Base-by-base conservation (phyloP, 2,113 vertebrate species). In the Eclectus roratus region DNA sequence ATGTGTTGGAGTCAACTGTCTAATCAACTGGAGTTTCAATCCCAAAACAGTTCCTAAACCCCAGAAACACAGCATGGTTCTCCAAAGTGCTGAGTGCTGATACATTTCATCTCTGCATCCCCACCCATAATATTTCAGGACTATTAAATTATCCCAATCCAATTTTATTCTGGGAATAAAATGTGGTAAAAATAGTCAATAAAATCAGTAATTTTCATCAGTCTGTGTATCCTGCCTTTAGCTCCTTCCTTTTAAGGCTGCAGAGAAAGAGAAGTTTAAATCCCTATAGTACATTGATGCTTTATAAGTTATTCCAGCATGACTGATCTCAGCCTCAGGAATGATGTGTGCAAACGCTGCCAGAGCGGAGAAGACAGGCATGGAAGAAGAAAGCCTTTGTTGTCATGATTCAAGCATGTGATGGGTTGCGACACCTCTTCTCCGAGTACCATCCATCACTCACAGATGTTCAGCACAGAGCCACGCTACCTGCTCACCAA, bases 161-260 rank as follows among this genome's bases (percentile, higher is more conserved):
- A 71, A 49, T 84, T 93, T 92, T 95, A 84, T 95, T 71, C 65
- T 52, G 76, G 49, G 50, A 11, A 72, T 68, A 87, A 93, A 88
- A 15, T 13, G 33, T 50, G 35, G 61, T 86, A 91, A 93, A 94
- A 93, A 88, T 88, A 91, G 76, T 71, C 52, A 95, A 69, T 61
- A 92, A 96, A 93, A 93, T 79, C 69, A 72, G 69, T 76, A 87
- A 69, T 90, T 88, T 95, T 94, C 90, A 95, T 72, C 92, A 49
- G 65, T 84, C 74, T 95, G 82, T 93, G 77, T 91, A 92, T 72
- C 77, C 88, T 93, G 80, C 71, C 80, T 85, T 89, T 65, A 80
- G 73, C 58, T 88, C 86, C 95, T 96, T 96, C 89, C 92, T 95
- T 94, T 93, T 93, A 96, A 95, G 88, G 85, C 39, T 81, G 47